Percentiles rank a stretch among this genome's conserved stretches.
phyloP scores from a whole-genome alignment of 2,888 invertebrate genomes.

The Nemotelus nigrinus region DNA sequence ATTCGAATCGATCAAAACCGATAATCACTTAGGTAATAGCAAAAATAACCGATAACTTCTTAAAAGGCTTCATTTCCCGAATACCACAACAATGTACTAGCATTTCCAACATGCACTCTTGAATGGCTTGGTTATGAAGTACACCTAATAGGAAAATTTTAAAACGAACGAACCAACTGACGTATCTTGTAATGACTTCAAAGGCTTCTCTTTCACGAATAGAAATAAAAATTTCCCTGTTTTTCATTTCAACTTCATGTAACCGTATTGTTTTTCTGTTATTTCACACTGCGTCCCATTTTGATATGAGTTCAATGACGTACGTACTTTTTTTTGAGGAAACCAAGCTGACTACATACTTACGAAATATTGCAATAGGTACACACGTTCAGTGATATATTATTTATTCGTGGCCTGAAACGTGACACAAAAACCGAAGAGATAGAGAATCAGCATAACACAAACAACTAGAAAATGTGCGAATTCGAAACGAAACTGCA shows the following conservation, averaged over 20 bases:
- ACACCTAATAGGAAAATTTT: background rate
- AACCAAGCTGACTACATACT: background rate
- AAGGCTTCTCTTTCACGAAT: conserved; percentile 16
- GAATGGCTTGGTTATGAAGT: background rate
- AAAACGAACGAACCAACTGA: background rate
- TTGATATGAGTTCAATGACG: conserved; percentile 35
- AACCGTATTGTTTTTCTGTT: conserved; percentile 18
- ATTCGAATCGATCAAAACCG: too few relatives aligned
- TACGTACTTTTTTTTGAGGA: background rate
- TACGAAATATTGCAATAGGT: background rate
- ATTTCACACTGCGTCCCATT: background rate
- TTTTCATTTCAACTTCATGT: background rate
- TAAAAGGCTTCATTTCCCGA: conserved; percentile 41
- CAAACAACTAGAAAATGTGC: conserved; percentile 6
- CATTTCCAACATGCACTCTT: background rate
- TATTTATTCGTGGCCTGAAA: conserved; percentile 12
- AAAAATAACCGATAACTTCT: conserved; percentile 15
- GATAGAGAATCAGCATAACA: background rate
- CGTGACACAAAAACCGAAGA: conserved; percentile 10
- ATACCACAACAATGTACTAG: background rate
- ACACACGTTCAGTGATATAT: too few relatives aligned
- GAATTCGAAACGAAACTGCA: conserved; percentile 25
- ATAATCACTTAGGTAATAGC: background rate
- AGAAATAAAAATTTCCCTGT: background rate
- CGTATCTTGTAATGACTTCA: conserved; percentile 23